Evolutionary conservation across 53 echinoderm and acorn worm genomes (phyloP).

Genomic region (Pentamera pediparva): DNA sequence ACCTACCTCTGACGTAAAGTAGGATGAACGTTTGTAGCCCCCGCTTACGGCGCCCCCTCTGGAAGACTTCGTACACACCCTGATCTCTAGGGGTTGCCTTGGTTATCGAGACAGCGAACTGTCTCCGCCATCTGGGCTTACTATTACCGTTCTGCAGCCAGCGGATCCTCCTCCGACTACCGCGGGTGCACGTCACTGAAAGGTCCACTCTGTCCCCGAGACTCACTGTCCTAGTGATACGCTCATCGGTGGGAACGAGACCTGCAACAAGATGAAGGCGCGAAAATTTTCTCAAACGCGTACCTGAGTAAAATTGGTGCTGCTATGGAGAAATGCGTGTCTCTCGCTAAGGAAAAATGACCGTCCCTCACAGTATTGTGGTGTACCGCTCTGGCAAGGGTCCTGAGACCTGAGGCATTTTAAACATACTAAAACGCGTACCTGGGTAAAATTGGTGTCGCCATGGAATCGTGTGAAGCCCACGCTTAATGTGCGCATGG

Average conservation of each 20-base stretch:
- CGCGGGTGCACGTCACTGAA: neutral
- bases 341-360: too few relatives aligned
- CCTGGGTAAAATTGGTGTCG: too few relatives aligned
- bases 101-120: neutral
- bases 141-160: neutral
- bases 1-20: constrained; percentile 1
- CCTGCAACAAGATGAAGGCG: neutral
- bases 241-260: neutral
- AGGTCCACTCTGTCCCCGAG: neutral
- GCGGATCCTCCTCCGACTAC: neutral
- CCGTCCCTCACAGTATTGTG: too few relatives aligned
- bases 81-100: neutral
- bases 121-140: neutral
- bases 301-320: too few relatives aligned
- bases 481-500: too few relatives aligned
- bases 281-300: too few relatives aligned
- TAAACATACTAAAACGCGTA: too few relatives aligned
- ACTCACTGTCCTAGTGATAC: neutral
- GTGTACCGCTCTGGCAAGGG: too few relatives aligned
- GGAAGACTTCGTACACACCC: constrained; percentile 3
- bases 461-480: too few relatives aligned
- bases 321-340: too few relatives aligned
- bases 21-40: neutral
- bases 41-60: neutral
- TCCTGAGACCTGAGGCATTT: too few relatives aligned